phyloP scores from a whole-genome alignment of 2,797 vertebrate genomes.

The Scolopax rusticola region DNA sequence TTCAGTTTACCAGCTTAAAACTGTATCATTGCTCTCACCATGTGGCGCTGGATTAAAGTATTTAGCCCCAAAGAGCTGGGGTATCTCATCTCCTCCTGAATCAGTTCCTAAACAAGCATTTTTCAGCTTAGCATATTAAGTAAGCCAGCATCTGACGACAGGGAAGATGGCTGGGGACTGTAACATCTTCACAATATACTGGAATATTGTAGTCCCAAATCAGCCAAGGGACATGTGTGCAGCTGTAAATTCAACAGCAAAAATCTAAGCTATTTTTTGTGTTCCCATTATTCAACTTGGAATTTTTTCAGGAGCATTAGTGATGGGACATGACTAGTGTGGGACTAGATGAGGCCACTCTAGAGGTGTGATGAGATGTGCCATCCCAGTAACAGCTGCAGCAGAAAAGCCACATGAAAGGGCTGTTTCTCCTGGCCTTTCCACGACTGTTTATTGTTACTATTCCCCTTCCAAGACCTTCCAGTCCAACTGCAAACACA shows the following conservation, averaged over 20 bases:
- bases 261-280: not conserved
- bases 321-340: not conserved
- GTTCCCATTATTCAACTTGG: not conserved
- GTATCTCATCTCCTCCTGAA: not conserved
- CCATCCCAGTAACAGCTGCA: not conserved
- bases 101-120: not conserved
- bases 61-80: not conserved
- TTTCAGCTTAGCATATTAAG: not conserved
- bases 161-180: no score
- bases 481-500: not conserved
- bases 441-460: no score
- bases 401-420: not conserved
- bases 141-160: not conserved
- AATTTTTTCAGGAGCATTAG: not conserved
- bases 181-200: not conserved
- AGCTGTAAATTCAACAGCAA: not conserved
- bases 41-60: not conserved
- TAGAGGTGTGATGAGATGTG: not conserved
- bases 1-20: not conserved
- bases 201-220: accelerated
- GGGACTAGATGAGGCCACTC: not conserved
- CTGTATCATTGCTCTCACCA: not conserved
- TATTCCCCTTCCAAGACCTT: not conserved
- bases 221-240: accelerated
- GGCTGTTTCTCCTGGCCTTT: not conserved